Conservation (phyloP, 2,888 invertebrate species). For the Flabesymbios commensalis region DNA sequence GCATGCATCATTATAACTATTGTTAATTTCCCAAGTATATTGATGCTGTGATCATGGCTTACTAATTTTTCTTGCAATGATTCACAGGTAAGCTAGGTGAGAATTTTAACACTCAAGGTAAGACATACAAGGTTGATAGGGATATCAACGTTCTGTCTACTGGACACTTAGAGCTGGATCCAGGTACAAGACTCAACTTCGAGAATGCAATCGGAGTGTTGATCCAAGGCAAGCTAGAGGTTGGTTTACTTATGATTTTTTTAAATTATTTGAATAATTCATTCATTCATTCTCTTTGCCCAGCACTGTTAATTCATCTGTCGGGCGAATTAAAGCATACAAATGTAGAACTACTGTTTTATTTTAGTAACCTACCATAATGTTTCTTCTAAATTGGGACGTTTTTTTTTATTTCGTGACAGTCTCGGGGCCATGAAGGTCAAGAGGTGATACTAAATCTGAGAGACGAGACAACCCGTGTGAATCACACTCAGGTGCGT, state of each 20-base stretch:
- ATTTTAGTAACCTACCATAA: no score
- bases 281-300: background rate
- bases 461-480: constrained; percentile 42
- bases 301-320: no score
- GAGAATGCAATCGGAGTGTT: constrained; percentile 87
- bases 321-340: no score
- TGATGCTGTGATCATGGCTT: no score
- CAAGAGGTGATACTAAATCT: constrained; percentile 28
- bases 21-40: no score
- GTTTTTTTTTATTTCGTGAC: no score
- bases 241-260: no score
- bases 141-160: constrained; percentile 88
- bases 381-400: no score
- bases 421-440: constrained; percentile 7
- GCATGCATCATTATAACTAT: no score
- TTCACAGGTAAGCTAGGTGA: constrained; percentile 14
- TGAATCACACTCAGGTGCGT: constrained; percentile 71
- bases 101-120: constrained; percentile 5
- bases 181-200: constrained; percentile 85
- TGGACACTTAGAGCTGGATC: constrained; percentile 84
- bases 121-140: constrained; percentile 79
- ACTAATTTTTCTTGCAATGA: constrained; percentile 24
- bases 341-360: no score
- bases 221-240: constrained; percentile 67
- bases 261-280: background rate